Percentiles rank a stretch among this genome's conserved stretches.
phyloP scores from a whole-genome alignment of 2,797 vertebrate genomes.

The Aythya fuligula region DNA sequence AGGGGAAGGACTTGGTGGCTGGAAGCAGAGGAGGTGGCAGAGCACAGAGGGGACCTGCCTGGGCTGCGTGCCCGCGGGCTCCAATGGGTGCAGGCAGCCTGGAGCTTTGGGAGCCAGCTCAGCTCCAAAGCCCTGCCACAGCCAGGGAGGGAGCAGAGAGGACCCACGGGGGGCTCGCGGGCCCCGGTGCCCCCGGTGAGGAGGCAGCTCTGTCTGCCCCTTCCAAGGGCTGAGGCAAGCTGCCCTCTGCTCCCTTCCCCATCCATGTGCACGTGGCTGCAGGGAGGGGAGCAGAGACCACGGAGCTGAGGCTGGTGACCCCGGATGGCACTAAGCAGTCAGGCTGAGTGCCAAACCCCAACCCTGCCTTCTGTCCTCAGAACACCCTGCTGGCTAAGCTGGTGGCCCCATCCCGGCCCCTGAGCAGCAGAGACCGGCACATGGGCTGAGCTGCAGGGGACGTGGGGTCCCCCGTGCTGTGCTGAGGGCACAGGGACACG shows the following conservation, averaged over 20 bases:
- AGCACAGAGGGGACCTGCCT: neutral
- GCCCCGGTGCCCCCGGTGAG: neutral
- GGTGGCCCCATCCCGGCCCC: neutral
- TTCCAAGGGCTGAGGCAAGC: rapidly evolving
- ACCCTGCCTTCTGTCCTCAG: rapidly evolving
- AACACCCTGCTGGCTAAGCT: rapidly evolving
- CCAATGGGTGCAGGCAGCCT: neutral
- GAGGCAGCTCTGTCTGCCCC: neutral
- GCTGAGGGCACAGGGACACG: neutral
- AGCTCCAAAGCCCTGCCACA: neutral
- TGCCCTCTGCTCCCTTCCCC: neutral
- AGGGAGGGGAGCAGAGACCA: neutral
- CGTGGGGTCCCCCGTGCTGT: neutral
- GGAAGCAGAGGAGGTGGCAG: neutral
- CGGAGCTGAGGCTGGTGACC: rapidly evolving
- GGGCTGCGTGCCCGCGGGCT: neutral
- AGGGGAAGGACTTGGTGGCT: neutral
- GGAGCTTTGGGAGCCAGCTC: neutral
- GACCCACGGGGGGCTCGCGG: neutral
- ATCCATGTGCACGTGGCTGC: neutral
- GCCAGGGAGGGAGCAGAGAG: neutral
- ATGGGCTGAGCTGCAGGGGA: neutral
- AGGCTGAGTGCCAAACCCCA: neutral
- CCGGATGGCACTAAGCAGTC: neutral
- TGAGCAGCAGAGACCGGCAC: neutral